phyloP scores from a whole-genome alignment of 1,140 invertebrate species.

The Camponotus vicinus region DNA sequence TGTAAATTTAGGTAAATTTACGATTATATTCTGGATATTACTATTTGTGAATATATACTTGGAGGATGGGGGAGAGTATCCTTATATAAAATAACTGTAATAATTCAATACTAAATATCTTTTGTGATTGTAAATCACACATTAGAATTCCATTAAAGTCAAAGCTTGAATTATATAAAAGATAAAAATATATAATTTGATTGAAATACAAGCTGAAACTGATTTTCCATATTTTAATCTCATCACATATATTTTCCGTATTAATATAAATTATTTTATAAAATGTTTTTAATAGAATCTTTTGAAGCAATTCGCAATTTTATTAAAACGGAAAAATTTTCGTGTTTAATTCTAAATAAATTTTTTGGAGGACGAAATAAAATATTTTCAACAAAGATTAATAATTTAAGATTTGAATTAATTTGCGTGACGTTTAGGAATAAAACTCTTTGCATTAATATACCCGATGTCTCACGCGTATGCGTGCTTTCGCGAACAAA shows the following conservation, averaged over 20 bases:
- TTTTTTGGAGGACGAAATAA: background rate
- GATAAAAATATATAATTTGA: background rate
- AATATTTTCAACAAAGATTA: background rate
- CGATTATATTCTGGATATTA: background rate
- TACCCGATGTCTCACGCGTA: background rate
- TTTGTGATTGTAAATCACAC: background rate
- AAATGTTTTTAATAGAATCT: background rate
- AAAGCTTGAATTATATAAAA: background rate
- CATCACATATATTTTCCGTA: background rate
- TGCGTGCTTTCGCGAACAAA: slow-evolving; percentile 23
- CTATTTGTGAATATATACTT: background rate
- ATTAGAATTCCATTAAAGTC: background rate
- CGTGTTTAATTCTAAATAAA: background rate
- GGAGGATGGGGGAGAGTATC: background rate
- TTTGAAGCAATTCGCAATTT: background rate
- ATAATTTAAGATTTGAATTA: background rate
- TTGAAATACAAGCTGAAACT: background rate
- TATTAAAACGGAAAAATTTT: background rate
- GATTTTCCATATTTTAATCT: background rate
- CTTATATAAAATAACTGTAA: background rate
- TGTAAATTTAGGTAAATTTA: background rate
- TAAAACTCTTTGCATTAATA: background rate
- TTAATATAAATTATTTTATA: slow-evolving; percentile 23
- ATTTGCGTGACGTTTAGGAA: background rate
- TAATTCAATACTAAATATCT: background rate